Percentiles rank a stretch among this genome's conserved stretches.
Evolutionary conservation across 2,797 vertebrate genomes (phyloP).

Genomic region (Lepilemur septentrionalis): DNA sequence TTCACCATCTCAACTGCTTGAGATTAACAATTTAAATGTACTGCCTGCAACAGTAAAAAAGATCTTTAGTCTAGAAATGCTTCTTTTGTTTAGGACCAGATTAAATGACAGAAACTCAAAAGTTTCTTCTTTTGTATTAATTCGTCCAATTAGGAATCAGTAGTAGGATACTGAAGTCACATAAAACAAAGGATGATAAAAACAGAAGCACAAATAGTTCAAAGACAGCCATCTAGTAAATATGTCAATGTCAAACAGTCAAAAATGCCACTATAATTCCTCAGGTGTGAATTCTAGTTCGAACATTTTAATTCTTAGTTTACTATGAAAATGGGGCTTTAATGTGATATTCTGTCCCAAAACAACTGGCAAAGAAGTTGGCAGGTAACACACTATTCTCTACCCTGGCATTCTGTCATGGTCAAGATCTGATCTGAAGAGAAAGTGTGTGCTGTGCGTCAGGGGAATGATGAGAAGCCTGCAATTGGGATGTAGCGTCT

Average conservation of each 20-base stretch:
- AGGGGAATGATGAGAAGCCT: neutral
- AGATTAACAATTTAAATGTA: conserved; percentile 13
- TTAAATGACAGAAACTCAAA: conserved; percentile 22
- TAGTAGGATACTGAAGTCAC: neutral
- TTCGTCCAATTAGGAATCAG: conserved; percentile 1
- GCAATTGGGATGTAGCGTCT: neutral
- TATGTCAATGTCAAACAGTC: neutral
- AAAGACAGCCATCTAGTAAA: neutral
- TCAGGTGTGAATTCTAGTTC: neutral
- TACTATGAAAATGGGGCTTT: neutral
- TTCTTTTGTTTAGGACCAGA: conserved; percentile 31
- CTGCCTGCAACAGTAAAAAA: neutral
- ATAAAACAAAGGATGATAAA: neutral
- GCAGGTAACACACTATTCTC: neutral
- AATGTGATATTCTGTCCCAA: neutral
- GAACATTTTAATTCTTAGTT: neutral
- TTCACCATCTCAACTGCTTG: neutral
- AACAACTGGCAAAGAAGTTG: neutral
- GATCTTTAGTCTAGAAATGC: neutral
- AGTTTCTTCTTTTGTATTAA: conserved; percentile 26
- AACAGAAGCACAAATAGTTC: neutral
- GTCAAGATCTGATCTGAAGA: neutral
- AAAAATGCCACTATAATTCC: neutral
- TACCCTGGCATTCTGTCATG: neutral
- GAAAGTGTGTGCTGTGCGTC: neutral